phyloP scores from a whole-genome alignment of 2,113 vertebrate genomes.

The Corythornis vintsioides region DNA sequence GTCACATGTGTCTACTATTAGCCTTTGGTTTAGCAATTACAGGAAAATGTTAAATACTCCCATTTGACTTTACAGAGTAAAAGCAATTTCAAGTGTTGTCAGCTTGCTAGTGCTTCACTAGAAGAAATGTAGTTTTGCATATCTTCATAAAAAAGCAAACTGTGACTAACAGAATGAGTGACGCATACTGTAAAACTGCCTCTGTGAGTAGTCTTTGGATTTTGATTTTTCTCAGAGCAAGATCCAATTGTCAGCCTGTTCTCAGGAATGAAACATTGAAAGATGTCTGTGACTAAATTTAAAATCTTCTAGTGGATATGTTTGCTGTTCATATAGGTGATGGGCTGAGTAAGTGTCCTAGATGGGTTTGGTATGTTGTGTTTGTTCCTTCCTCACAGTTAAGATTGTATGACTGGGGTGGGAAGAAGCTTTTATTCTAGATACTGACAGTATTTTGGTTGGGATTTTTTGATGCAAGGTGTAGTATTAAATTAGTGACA shows the following conservation, averaged over 20 bases:
- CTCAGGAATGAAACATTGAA: background rate
- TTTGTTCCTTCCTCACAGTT: background rate
- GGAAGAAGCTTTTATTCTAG: background rate
- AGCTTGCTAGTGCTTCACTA: background rate
- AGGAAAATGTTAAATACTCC: background rate
- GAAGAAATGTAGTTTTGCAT: background rate
- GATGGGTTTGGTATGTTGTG: background rate
- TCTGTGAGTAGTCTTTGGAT: background rate
- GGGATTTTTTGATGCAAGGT: background rate
- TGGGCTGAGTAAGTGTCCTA: background rate
- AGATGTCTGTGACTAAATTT: background rate
- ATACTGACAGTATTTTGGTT: background rate
- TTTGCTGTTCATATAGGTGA: background rate
- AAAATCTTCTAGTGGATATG: background rate
- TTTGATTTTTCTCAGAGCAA: background rate
- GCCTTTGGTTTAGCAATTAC: background rate
- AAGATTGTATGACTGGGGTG: background rate
- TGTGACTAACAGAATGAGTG: background rate
- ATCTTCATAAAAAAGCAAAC: background rate
- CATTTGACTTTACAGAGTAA: background rate
- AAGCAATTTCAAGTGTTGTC: background rate
- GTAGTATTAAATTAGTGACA: background rate
- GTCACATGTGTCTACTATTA: background rate
- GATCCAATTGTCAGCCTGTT: background rate
- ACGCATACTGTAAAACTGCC: background rate